Conservation (phyloP, 1,140 invertebrate genomes). For the Druon quercuslanigerum region DNA sequence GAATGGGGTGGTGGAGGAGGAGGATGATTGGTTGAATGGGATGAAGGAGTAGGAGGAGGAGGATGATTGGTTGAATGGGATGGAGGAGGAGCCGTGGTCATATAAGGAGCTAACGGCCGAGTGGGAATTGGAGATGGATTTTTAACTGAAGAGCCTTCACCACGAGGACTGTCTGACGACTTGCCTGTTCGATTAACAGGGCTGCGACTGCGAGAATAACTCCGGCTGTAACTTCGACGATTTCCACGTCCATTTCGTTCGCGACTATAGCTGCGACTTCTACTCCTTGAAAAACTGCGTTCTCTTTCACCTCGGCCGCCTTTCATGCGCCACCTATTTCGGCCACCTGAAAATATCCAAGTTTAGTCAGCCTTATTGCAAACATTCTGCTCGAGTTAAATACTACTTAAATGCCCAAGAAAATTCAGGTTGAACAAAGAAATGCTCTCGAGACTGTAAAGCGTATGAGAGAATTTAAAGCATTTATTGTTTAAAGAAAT, state of each 20-base stretch:
- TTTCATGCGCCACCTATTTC: slow-evolving; percentile 70
- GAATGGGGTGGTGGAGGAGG: background rate
- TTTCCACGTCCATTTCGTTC: slow-evolving; percentile 69
- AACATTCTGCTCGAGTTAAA: background rate
- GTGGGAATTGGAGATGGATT: slow-evolving; percentile 24
- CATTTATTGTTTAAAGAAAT: too few species aligned
- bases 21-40: too few species aligned
- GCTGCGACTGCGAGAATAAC: slow-evolving; percentile 72
- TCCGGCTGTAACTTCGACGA: slow-evolving; percentile 70
- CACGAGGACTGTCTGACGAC: slow-evolving; percentile 54
- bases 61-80: too few species aligned
- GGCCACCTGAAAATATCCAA: slow-evolving; percentile 58
- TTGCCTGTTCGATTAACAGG: slow-evolving; percentile 69
- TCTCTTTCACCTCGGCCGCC: slow-evolving; percentile 65
- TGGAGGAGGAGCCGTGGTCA: background rate
- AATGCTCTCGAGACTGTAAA: too few species aligned
- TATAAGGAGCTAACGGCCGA: slow-evolving; percentile 24
- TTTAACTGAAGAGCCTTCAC: slow-evolving; percentile 45
- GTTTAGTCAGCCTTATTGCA: background rate
- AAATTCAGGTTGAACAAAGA: too few species aligned
- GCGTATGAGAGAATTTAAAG: too few species aligned
- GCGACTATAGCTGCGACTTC: slow-evolving; percentile 70
- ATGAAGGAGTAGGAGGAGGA: background rate
- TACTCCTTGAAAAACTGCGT: slow-evolving; percentile 69
- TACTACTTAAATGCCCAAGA: too few species aligned